These are phyloP conservation scores for Protaetia brevitarsis DNA, from an alignment of 1,140 invertebrate genomes.

Conservation along the genomic window DNA sequence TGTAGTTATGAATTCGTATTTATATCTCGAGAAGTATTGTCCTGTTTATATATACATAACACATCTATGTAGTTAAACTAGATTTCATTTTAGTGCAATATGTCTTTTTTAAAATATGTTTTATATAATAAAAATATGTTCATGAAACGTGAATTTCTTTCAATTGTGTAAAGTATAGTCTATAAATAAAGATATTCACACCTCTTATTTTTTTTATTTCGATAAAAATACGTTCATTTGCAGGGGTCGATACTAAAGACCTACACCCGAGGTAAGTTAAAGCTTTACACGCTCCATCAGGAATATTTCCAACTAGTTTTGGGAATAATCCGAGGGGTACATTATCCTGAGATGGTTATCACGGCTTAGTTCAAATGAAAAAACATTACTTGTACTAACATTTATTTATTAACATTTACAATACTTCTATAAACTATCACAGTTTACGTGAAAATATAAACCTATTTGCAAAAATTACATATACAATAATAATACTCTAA, in stretches of 20 bases:
- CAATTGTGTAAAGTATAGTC: constrained; percentile 15
- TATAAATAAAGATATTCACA: constrained; percentile 19
- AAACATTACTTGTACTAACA: background rate
- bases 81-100: constrained; percentile 17
- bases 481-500: no score
- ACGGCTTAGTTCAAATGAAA: no score
- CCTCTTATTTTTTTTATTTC: no score
- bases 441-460: background rate
- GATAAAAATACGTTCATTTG: no score
- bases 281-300: no score
- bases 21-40: constrained; percentile 18
- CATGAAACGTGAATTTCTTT: constrained; percentile 17
- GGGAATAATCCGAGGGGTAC: no score
- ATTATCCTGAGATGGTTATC: no score
- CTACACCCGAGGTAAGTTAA: no score
- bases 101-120: constrained; percentile 15
- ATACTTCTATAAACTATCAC: background rate
- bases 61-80: constrained; percentile 9
- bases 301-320: no score
- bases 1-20: constrained; percentile 7
- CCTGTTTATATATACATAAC: constrained; percentile 18
- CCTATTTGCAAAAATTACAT: no score
- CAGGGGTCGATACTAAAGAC: no score
- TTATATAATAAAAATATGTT: constrained; percentile 18
- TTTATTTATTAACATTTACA: background rate